A percentile compares a stretch with the other conserved stretches of the same genome.
These are phyloP conservation scores for Apeira syringaria DNA, from an alignment of 2,888 invertebrate species.

Conservation along the genomic window DNA sequence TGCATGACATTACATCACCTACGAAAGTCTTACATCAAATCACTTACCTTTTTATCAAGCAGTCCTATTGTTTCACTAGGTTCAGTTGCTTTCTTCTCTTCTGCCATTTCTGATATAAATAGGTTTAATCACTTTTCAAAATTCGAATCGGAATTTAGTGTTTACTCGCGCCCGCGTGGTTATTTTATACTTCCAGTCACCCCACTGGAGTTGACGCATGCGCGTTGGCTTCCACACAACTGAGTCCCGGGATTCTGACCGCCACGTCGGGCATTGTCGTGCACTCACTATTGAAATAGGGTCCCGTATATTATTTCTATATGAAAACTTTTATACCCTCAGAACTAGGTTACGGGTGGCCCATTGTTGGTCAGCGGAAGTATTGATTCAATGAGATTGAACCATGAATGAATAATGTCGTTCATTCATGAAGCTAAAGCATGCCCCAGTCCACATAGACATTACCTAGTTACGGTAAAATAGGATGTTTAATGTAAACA, in stretches of 20 bases:
- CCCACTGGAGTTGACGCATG: slow-evolving; percentile 26
- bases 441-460: neutral
- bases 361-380: slow-evolving; percentile 2
- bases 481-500: too few relatives aligned
- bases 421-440: neutral
- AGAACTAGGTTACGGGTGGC: too few relatives aligned
- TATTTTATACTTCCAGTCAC: slow-evolving; percentile 21
- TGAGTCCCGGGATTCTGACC: slow-evolving; percentile 27
- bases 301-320: slow-evolving; percentile 18
- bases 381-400: slow-evolving; percentile 19
- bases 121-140: slow-evolving; percentile 20
- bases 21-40: slow-evolving; percentile 27
- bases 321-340: neutral
- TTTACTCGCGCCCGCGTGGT: slow-evolving; percentile 30
- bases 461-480: neutral
- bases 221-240: slow-evolving; percentile 19
- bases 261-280: slow-evolving; percentile 10
- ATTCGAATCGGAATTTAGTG: slow-evolving; percentile 18
- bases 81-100: slow-evolving; percentile 44
- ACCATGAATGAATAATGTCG: slow-evolving; percentile 19
- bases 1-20: slow-evolving; percentile 57
- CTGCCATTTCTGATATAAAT: slow-evolving; percentile 49
- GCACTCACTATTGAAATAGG: slow-evolving; percentile 14
- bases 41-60: slow-evolving; percentile 70
- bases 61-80: slow-evolving; percentile 65